Evolutionary conservation across 35 echinoderm and acorn worm species (phyloP).

Genomic region (Eucidaris tribuloides): DNA sequence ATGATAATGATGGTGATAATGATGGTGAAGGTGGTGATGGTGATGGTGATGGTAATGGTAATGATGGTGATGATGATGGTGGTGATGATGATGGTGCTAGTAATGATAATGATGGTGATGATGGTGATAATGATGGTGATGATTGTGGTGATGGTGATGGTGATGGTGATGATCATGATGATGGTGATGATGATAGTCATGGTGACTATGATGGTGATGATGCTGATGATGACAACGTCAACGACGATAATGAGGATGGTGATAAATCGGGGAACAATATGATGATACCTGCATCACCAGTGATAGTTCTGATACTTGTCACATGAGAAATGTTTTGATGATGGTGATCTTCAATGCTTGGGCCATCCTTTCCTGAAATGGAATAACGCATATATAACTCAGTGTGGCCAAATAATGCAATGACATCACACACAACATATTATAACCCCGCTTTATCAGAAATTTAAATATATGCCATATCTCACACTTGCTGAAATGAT

Average conservation of each 20-base stretch:
- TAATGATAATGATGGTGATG: neutral
- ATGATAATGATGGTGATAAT: neutral
- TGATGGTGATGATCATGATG: neutral
- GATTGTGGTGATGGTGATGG: neutral
- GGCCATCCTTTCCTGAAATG: too few relatives aligned
- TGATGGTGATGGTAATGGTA: neutral
- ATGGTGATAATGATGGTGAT: constrained; percentile 1
- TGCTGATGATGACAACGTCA: neutral
- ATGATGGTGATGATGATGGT: neutral
- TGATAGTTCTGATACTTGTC: neutral
- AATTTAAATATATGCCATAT: too few relatives aligned
- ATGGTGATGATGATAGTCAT: constrained; percentile 2
- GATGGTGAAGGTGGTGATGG: neutral
- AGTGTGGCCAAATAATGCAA: too few relatives aligned
- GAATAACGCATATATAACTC: too few relatives aligned
- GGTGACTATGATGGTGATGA: neutral
- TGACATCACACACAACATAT: too few relatives aligned
- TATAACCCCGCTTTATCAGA: too few relatives aligned
- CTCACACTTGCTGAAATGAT: too few relatives aligned
- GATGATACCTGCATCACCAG: too few relatives aligned
- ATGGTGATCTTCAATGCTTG: neutral
- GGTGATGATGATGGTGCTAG: neutral
- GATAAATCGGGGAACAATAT: too few relatives aligned
- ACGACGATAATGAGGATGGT: neutral
- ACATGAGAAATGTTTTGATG: neutral